These are phyloP conservation scores for Malurus elegans DNA, from an alignment of 2,113 vertebrate genomes.

Conservation along the genomic window DNA sequence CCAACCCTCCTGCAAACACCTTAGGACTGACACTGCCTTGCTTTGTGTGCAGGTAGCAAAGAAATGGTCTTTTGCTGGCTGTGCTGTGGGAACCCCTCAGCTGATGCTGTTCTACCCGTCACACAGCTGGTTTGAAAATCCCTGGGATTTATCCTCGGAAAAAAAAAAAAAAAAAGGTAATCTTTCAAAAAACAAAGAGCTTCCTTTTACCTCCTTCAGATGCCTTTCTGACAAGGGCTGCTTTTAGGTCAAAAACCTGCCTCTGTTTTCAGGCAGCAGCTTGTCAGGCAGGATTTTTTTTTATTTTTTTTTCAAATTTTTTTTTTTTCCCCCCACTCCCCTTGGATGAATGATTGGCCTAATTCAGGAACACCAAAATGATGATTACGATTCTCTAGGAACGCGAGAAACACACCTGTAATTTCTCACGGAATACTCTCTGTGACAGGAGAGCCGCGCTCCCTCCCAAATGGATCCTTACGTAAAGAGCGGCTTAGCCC, in stretches of 20 bases:
- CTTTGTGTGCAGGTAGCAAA: background rate
- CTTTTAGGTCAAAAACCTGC: constrained; percentile 52
- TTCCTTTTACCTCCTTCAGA: background rate
- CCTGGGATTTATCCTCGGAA: background rate
- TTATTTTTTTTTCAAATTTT: background rate
- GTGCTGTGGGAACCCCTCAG: background rate
- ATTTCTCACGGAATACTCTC: constrained; percentile 34
- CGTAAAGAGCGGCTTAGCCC: background rate
- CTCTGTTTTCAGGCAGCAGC: constrained; percentile 56
- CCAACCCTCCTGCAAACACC: background rate
- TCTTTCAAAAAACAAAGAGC: background rate
- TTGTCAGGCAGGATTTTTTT: constrained; percentile 45
- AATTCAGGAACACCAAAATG: constrained; percentile 49
- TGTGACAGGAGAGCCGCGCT: constrained; percentile 8
- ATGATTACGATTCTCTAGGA: background rate
- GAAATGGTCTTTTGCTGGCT: background rate
- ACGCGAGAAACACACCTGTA: constrained; percentile 49
- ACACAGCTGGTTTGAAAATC: background rate
- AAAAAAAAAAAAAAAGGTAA: background rate
- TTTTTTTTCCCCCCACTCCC: background rate
- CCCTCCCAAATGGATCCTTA: background rate
- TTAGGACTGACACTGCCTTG: background rate
- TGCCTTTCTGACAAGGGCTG: background rate
- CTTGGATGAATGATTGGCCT: constrained; percentile 41
- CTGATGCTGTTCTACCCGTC: background rate